Evolutionary conservation across 2,797 vertebrate species (phyloP).

Genomic region (Falco naumanni): DNA sequence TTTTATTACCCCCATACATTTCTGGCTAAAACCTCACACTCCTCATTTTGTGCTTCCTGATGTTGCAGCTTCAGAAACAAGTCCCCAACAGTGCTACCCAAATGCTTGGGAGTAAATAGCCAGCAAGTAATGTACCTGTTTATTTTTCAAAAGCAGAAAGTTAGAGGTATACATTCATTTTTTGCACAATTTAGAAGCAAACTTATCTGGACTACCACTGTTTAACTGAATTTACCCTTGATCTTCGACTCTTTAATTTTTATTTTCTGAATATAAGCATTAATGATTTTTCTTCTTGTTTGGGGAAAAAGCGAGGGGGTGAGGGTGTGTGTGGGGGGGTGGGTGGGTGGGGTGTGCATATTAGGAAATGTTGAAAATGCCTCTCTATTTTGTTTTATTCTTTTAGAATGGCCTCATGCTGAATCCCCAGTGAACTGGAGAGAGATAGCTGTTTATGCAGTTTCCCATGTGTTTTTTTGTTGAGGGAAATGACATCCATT

Average conservation of each 20-base stretch:
- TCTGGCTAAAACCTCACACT: background rate
- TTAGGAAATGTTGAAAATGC: background rate
- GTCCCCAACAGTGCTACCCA: background rate
- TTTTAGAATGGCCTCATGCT: background rate
- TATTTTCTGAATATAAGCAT: background rate
- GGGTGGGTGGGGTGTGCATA: background rate
- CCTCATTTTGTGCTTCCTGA: background rate
- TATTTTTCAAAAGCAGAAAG: background rate
- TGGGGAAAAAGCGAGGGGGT: background rate
- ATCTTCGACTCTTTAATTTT: background rate
- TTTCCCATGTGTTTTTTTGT: background rate
- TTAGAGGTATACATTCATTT: background rate
- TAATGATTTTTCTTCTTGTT: background rate
- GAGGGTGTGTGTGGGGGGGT: too few relatives aligned
- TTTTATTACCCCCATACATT: background rate
- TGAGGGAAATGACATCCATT: background rate
- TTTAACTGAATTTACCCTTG: background rate
- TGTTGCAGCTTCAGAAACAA: background rate
- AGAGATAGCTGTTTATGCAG: background rate
- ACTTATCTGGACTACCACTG: background rate
- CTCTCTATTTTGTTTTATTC: background rate
- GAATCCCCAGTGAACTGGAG: background rate
- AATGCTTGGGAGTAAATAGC: background rate
- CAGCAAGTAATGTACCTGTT: background rate
- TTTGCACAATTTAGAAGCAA: background rate